Evolutionary conservation across 2,113 vertebrate genomes (phyloP), one percentile per base, ranked within the genome.

Genomic region (Proteles cristata): DNA sequence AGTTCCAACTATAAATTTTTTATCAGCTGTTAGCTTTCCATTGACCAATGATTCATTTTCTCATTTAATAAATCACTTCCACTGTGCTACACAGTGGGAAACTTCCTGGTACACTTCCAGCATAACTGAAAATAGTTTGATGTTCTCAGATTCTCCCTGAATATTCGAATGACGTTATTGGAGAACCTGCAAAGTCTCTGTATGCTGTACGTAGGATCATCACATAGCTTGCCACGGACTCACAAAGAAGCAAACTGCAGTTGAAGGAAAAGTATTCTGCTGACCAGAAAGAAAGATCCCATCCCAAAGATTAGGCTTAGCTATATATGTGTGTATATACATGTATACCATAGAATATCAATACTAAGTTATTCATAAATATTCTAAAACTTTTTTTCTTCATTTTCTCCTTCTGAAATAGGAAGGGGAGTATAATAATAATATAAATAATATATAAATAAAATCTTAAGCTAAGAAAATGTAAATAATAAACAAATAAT

Each of bases 1-100:
- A 96, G 45, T 82, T 45, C 39, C 66, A 81, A 66, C 16, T 90
- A 33, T 33, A 88, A 23, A 39, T 50, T 55, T 95, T 96, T 77
- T 71, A 88, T 65, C 65, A 77, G 11, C 45, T 82, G 50, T 96
- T 90, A 88, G 77, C 68, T 94, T 96, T 77, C 58, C 90, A 88
- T 58, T 90, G 65, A 69, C 61, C 83, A 90, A 23, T 76, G 19
- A 33, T 86, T 87, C 7, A 65, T 86, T 91, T 97, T 94, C 43
- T 61, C 48, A 69, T 84, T 55, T 87, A 86, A 89, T 96, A 96
- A 93, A 88, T 90, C 92, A 90, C 9, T 92, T 96, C 45, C 43
- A 45, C 55, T 83, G 33, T 39, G 28, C 35, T 90, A 73, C 45
- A 65, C 58, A 84, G 50, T 88, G 81, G 63, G 58, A 88, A 91